phyloP scores from a whole-genome alignment of 2,797 vertebrate species.

The Anguilla obscura region DNA sequence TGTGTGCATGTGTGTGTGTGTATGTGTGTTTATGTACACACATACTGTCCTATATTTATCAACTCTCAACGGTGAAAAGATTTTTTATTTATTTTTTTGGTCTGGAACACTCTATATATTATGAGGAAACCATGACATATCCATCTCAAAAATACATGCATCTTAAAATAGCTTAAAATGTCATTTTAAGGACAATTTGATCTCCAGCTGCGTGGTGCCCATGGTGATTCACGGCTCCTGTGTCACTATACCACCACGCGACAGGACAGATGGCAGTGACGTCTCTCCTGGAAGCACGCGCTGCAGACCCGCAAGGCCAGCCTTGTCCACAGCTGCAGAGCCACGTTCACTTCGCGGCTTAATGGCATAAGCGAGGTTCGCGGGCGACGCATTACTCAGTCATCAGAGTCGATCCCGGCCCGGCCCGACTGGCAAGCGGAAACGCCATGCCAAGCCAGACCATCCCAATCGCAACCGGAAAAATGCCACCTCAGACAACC shows the following conservation, averaged over 20 bases:
- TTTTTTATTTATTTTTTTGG: neutral
- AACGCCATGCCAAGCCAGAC: constrained; percentile 24
- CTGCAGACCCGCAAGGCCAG: neutral
- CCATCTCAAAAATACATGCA: neutral
- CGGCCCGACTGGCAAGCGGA: neutral
- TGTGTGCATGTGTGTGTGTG: neutral
- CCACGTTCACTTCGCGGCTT: neutral
- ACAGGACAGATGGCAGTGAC: neutral
- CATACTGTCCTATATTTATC: neutral
- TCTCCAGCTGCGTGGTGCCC: neutral
- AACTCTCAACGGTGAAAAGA: neutral
- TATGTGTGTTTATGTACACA: neutral
- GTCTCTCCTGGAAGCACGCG: neutral
- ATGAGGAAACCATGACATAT: neutral
- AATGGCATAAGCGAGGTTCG: neutral
- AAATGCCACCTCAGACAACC: constrained; percentile 18
- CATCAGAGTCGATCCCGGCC: constrained; percentile 5
- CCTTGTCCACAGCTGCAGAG: neutral
- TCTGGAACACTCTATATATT: neutral
- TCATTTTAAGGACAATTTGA: neutral
- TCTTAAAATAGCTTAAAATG: neutral
- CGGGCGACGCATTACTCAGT: constrained; percentile 7
- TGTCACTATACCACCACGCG: neutral
- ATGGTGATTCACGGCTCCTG: neutral
- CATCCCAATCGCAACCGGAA: constrained; percentile 19